A percentile compares a stretch with the other conserved stretches of the same genome.
Evolutionary conservation across 1,140 invertebrate species (phyloP).

Genomic region (Procambarus clarkii): DNA sequence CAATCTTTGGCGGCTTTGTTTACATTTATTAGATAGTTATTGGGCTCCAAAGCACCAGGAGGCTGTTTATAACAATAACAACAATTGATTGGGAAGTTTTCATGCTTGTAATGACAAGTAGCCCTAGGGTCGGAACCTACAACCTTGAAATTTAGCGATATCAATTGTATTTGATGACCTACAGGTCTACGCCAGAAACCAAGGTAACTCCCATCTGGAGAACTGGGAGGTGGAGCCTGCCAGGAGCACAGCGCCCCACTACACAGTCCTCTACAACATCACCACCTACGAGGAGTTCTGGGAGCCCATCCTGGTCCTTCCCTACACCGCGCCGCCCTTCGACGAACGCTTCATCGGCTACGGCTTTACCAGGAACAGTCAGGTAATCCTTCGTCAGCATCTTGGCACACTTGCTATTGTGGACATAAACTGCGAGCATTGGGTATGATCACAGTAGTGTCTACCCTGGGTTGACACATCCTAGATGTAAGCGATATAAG

Average conservation of each 20-base stretch:
- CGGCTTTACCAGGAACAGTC: constrained; percentile 48
- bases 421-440: too few species aligned
- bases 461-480: too few species aligned
- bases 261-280: constrained; percentile 42
- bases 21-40: too few species aligned
- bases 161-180: background rate
- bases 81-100: too few species aligned
- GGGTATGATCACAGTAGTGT: too few species aligned
- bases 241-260: background rate
- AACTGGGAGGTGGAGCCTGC: constrained; percentile 23
- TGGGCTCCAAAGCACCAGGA: too few species aligned
- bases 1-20: too few species aligned
- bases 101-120: too few species aligned
- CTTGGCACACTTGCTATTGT: too few species aligned
- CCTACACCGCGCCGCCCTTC: constrained; percentile 25
- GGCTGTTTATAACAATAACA: too few species aligned
- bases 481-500: background rate
- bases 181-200: constrained; percentile 46
- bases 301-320: constrained; percentile 41
- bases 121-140: too few species aligned
- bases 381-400: constrained; percentile 1
- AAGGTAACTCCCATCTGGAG: constrained; percentile 43
- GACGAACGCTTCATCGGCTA: constrained; percentile 50
- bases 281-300: constrained; percentile 47
- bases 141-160: too few species aligned